A percentile compares a stretch with the other conserved stretches of the same genome.
These are phyloP conservation scores for Dolichallabes microphthalmus DNA, from an alignment of 2,113 vertebrate genomes.

Conservation along the genomic window DNA sequence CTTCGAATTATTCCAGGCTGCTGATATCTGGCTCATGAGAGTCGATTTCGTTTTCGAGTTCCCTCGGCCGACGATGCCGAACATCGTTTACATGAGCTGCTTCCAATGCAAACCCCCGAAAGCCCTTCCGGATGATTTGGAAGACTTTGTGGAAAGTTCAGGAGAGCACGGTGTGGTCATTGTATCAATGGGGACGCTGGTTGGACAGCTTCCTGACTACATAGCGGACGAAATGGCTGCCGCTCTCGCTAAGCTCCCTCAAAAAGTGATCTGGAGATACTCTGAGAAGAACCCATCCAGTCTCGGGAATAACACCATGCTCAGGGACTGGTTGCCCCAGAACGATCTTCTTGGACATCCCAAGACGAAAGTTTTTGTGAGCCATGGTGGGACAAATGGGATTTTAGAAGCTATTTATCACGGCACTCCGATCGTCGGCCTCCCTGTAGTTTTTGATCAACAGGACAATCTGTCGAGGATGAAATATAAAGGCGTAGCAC, in stretches of 20 bases:
- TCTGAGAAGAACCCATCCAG: slow-evolving; percentile 53
- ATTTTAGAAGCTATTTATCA: slow-evolving; percentile 71
- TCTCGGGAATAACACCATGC: slow-evolving; percentile 69
- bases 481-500: slow-evolving; percentile 60
- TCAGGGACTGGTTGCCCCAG: slow-evolving; percentile 71
- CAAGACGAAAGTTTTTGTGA: slow-evolving; percentile 65
- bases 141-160: slow-evolving; percentile 69
- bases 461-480: slow-evolving; percentile 67
- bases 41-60: slow-evolving; percentile 76
- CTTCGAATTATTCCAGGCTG: slow-evolving; percentile 57
- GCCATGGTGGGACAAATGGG: slow-evolving; percentile 70
- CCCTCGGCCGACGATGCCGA: slow-evolving; percentile 73
- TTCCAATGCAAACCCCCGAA: slow-evolving; percentile 73
- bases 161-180: slow-evolving; percentile 70
- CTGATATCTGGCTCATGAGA: slow-evolving; percentile 75
- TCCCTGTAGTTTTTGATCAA: slow-evolving; percentile 68
- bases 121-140: slow-evolving; percentile 64
- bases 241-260: slow-evolving; percentile 65
- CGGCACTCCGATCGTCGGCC: slow-evolving; percentile 62
- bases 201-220: slow-evolving; percentile 56
- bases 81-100: slow-evolving; percentile 67
- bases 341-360: slow-evolving; percentile 70
- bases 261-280: slow-evolving; percentile 72
- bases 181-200: slow-evolving; percentile 70
- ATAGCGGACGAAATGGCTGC: slow-evolving; percentile 60